Base-by-base conservation (phyloP, 2,797 vertebrate species). In the Sparus aurata region DNA sequence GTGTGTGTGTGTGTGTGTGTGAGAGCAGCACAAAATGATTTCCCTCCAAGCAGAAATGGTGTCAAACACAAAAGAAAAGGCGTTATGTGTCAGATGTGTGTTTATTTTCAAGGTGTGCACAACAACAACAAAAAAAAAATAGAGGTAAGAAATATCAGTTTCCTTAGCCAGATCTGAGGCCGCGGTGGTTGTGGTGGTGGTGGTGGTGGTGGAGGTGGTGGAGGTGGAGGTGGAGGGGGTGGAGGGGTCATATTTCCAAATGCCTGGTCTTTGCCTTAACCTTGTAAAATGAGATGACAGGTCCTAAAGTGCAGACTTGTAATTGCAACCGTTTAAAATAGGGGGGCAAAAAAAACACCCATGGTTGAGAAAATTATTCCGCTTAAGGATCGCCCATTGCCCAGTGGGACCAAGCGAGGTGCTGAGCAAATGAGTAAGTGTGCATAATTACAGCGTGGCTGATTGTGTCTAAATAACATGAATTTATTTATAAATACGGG, bases 231-330 rank as follows among this genome's bases (percentile, higher is more conserved):
- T 34, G 45, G 43, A 25, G 61, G 41, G 64, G 71, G 72, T 52
- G 69, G 64, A 45, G 83, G 64, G 88, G 84, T 93, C 88, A 84
- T 69, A 89, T 93, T 94, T 90, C 90, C 89, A 91, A 91, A 90
- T 91, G 86, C 87, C 82, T 89, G 90, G 87, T 91, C 87, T 93
- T 93, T 91, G 91, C 91, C 87, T 87, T 92, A 92, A 93, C 91
- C 90, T 93, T 94, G 90, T 94, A 94, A 93, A 94, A 91, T 89
- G 88, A 95, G 91, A 93, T 94, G 93, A 93, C 92, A 93, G 89
- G 90, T 94, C 91, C 87, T 92, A 90, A 92, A 94, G 91, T 88
- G 23, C 85, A 91, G 90, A 92, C 91, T 93, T 90, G 90, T 92
- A 94, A 94, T 94, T 94, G 91, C 89, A 93, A 91, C 80, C 88